These are phyloP conservation scores for Acanthosepion pharaonis DNA, from an alignment of 2,888 invertebrate species.

Conservation along the genomic window DNA sequence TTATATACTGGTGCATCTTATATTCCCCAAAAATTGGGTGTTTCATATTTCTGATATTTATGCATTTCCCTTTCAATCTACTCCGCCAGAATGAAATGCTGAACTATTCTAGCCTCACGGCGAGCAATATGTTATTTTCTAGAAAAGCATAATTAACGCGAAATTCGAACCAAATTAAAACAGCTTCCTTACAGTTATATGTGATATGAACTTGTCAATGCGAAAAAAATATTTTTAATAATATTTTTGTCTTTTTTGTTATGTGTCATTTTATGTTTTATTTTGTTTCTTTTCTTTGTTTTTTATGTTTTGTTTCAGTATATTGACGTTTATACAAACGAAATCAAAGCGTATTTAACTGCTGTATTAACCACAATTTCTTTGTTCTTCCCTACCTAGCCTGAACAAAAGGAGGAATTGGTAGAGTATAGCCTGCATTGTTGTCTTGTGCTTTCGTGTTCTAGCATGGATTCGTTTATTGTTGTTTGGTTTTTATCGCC, in stretches of 20 bases:
- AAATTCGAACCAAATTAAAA: too few relatives aligned
- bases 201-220: neutral
- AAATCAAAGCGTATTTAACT: neutral
- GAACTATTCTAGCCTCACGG: too few relatives aligned
- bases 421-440: constrained; percentile 33
- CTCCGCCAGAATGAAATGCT: too few relatives aligned
- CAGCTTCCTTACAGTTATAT: too few relatives aligned
- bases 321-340: neutral
- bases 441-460: neutral
- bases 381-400: constrained; percentile 13
- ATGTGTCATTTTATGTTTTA: neutral
- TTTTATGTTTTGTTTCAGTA: neutral
- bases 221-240: neutral
- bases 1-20: too few relatives aligned
- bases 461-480: neutral
- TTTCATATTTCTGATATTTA: too few relatives aligned
- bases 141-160: too few relatives aligned
- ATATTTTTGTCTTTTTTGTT: neutral
- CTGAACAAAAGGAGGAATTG: constrained; percentile 22
- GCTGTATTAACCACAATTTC: neutral
- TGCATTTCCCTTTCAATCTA: too few relatives aligned
- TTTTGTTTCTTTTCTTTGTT: neutral
- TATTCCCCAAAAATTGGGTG: too few relatives aligned
- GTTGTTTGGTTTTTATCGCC: neutral
- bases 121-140: too few relatives aligned